Base-by-base conservation (phyloP, 2,797 vertebrate genomes). In the Rachycentron canadum region DNA sequence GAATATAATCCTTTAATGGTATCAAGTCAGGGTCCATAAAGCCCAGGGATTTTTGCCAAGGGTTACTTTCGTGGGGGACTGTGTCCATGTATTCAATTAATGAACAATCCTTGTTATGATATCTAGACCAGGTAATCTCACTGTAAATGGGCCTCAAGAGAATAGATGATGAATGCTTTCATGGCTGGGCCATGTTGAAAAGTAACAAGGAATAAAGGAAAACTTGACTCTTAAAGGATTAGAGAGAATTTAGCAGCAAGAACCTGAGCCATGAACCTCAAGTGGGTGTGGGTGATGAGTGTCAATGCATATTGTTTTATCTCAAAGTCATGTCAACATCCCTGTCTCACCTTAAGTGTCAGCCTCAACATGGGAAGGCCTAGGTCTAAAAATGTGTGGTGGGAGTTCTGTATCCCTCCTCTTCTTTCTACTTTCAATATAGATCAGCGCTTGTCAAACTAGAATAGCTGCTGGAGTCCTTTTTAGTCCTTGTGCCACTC, bases 401-500 rank as follows among this genome's bases (percentile, higher is more conserved):
- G 26, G 41, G 40, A 76, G 38, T 21, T 64, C 45, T 85, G 70
- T 50, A 30, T 79, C 71, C 62, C 60, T 72, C 16, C 9, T 41
- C 52, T 26, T 47, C 68, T 79, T 73, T 73, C 60, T 69, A 13
- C 65, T 72, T 87, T 81, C 40, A 69, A 89, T 90, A 68, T 92
- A 82, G 89, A 91, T 68, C 88, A 82, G 67, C 19, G 3, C 79
- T 72, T 34, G 73, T 82, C 53, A 41, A 83, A 86, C 83, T 63
- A 65, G 87, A 90, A 88, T 89, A 86, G 80, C 76, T 38, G 43
- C 28, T 17, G 7, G 66, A 72, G 58, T 89, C 71, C 90, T 85
- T 91, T 55, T 89, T 90, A 86, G 91, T 64, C 76, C 76, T 62
- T n/a, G 0, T 69, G 70, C 14, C n/a, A 3, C 19, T 88, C 91